Base-by-base conservation (phyloP, 1,140 invertebrate genomes). In the Triops cancriformis region DNA sequence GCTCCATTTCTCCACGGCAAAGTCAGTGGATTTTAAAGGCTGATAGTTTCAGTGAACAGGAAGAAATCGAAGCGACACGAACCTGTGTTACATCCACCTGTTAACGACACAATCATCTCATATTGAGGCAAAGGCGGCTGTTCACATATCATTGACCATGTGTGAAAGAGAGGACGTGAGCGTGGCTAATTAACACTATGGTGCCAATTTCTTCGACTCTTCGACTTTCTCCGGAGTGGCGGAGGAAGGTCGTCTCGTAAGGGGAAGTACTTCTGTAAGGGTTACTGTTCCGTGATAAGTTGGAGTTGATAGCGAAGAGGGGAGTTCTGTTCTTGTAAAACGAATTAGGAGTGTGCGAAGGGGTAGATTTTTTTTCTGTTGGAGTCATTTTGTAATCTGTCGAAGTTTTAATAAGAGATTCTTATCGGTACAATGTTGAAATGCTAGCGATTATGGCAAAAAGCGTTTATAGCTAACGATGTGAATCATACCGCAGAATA, bases 21-120 rank as follows among this genome's bases (percentile, higher is more conserved):
- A 76, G 43, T 64, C 37, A 27, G 7, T 72, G 72, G 45, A 76
- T 64, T 10, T 7, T 76, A 7, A 76, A 42, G n/a, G 23, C 76
- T 7, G 64, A 43, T 51, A 72, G 23, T 10, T 51, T 43, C 14
- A 76, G 14, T 18, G 51, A 64, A 4, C 18, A 64, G 23, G 51
- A 64, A 64, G 51, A 64, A 64, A 64, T 64, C 14, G 18, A 23
- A 64, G 51, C n/a, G 51, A 64, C 51, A 12, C 18, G 23, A n/a
- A 64, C 9, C 23, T 12, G 51, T 64, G 23, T 14, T 64, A 23
- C 23, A 64, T 23, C 51, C n/a, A 64, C 23, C 51, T 64, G 51
- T 64, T 64, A 64, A 64, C 7, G 51, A 64, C 5, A 23, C 51
- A 64, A 64, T 64, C 51, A 64, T 64, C 51, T 23, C 51, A 64